Conservation (phyloP, 2,888 invertebrate species). For the Anoncus sp. region DNA sequence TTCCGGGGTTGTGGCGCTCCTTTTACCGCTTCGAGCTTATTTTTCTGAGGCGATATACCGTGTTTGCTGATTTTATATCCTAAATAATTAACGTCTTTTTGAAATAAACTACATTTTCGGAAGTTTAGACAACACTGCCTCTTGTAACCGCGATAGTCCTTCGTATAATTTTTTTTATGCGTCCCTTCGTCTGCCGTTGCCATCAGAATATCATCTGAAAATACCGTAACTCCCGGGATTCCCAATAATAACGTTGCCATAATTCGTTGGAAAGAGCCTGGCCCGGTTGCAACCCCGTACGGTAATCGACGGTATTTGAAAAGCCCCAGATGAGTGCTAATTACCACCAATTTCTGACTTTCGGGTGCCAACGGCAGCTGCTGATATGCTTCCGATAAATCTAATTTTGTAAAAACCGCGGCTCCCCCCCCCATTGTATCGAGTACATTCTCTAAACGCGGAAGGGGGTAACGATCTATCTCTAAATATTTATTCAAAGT, state of each 20-base stretch:
- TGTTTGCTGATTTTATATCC: constrained; percentile 9
- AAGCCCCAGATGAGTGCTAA: no score
- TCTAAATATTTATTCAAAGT: constrained; percentile 9
- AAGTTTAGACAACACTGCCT: no score
- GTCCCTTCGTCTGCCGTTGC: background rate
- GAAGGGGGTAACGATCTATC: constrained; percentile 6
- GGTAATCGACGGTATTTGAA: no score
- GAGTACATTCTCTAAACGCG: background rate
- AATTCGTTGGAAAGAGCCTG: constrained; percentile 14
- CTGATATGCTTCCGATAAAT: constrained; percentile 5
- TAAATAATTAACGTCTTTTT: constrained; percentile 2
- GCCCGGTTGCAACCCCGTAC: constrained; percentile 34
- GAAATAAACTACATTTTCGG: no score
- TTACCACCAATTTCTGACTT: no score
- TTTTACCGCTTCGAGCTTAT: constrained; percentile 5
- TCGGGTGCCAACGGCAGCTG: no score
- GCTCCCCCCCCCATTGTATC: background rate
- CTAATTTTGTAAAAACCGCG: constrained; percentile 2
- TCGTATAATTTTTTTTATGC: constrained; percentile 30
- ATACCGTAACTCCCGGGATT: constrained; percentile 36
- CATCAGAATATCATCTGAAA: constrained; percentile 48
- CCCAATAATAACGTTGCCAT: constrained; percentile 10
- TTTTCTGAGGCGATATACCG: background rate
- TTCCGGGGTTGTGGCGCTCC: constrained; percentile 49
- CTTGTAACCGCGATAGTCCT: no score